These are phyloP conservation scores for Tor tambroides DNA, from an alignment of 2,113 vertebrate genomes.

Conservation along the genomic window DNA sequence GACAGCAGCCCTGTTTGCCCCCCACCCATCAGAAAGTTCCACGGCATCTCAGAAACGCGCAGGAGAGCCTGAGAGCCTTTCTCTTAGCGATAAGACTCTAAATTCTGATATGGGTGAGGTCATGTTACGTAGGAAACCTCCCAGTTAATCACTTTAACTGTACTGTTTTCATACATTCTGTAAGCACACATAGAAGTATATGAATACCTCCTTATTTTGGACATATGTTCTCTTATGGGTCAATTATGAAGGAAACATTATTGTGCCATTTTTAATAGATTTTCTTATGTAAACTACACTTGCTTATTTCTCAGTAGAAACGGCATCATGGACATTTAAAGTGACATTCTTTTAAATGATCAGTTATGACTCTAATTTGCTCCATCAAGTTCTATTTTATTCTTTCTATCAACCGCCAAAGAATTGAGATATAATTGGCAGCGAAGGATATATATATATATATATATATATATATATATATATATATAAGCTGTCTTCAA, in stretches of 20 bases:
- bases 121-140: background rate
- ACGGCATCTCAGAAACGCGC: conserved; percentile 23
- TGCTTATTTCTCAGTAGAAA: background rate
- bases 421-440: background rate
- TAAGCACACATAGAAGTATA: background rate
- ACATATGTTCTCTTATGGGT: background rate
- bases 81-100: conserved; percentile 35
- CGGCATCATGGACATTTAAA: background rate
- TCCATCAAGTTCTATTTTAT: background rate
- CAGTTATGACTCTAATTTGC: background rate
- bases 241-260: background rate
- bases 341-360: background rate
- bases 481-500: background rate
- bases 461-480: too few relatives aligned
- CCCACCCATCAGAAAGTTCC: conserved; percentile 21
- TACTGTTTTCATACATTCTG: background rate
- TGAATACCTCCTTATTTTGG: background rate
- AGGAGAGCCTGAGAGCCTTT: conserved; percentile 22
- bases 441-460: background rate
- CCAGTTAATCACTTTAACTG: conserved; percentile 1
- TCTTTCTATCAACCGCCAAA: background rate
- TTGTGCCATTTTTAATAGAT: background rate
- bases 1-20: background rate
- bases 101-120: conserved; percentile 41
- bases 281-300: background rate